A percentile compares a stretch with the other conserved stretches of the same genome.
phyloP scores from a whole-genome alignment of 1,140 invertebrate genomes.

The Lepidotrigona ventralis region DNA sequence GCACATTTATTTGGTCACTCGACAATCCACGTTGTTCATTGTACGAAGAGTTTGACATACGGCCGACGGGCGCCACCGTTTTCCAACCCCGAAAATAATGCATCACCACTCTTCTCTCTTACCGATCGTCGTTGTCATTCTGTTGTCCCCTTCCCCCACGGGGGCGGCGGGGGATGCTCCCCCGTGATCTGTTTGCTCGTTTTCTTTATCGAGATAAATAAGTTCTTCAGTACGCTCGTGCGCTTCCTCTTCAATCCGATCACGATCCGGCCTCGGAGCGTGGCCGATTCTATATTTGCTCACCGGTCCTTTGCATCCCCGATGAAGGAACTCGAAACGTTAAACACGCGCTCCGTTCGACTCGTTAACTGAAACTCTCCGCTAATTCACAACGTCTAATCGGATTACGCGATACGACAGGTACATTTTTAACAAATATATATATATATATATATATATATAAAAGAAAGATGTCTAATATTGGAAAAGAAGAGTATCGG shows the following conservation, averaged over 20 bases:
- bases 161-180: conserved; percentile 44
- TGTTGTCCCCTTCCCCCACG: conserved; percentile 6
- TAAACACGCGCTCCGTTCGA: background rate
- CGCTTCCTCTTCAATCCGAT: conserved; percentile 48
- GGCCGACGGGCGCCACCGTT: conserved; percentile 67
- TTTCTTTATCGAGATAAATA: conserved; percentile 74
- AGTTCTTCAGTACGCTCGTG: conserved; percentile 64
- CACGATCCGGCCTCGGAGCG: conserved; percentile 18
- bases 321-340: conserved; percentile 4
- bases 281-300: conserved; percentile 23
- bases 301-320: background rate
- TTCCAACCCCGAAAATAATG: conserved; percentile 46
- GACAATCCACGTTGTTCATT: conserved; percentile 57
- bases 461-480: background rate
- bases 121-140: conserved; percentile 63
- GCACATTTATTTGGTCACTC: conserved; percentile 13
- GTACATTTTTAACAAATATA: too few species aligned
- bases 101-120: conserved; percentile 38
- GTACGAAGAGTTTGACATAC: conserved; percentile 70
- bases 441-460: background rate
- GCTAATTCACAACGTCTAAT: too few species aligned
- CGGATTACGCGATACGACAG: too few species aligned
- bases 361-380: too few species aligned
- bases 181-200: conserved; percentile 68
- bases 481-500: background rate